Conservation (phyloP, 2,113 vertebrate genomes). For the Rhinoptilus africanus region DNA sequence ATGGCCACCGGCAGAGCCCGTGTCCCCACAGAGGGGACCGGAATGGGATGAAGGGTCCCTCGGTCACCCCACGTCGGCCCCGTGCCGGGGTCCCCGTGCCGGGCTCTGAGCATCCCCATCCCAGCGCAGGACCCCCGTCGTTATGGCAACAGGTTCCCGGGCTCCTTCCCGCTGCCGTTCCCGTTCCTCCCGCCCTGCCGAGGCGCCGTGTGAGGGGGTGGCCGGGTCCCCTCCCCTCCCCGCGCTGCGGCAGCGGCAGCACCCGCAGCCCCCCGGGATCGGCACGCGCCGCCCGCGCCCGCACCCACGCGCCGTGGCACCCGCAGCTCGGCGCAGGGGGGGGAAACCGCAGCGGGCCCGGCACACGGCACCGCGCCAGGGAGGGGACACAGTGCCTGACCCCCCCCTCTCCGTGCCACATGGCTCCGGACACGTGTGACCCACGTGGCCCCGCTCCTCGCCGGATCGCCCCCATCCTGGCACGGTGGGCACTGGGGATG, state of each 20-base stretch:
- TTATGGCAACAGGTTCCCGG: constrained; percentile 62
- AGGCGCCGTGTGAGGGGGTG: constrained; percentile 25
- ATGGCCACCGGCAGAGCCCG: neutral
- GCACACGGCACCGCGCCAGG: neutral
- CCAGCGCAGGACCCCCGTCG: neutral
- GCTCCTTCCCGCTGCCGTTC: constrained; percentile 28
- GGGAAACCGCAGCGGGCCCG: neutral
- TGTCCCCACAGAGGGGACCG: neutral
- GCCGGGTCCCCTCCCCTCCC: constrained; percentile 23
- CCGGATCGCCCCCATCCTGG: neutral
- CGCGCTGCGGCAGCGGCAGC: neutral
- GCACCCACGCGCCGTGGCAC: neutral
- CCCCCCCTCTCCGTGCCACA: neutral
- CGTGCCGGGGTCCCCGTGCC: accelerated
- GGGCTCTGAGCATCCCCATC: neutral
- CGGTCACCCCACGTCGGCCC: neutral
- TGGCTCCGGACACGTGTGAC: accelerated
- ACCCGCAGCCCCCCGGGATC: constrained; percentile 39
- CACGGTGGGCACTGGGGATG: neutral
- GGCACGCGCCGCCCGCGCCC: neutral
- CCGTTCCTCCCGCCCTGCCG: neutral
- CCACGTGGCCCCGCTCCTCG: neutral
- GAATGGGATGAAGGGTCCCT: neutral
- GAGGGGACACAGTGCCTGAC: neutral
- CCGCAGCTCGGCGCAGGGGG: neutral